Evolutionary conservation across 53 echinoderm and acorn worm species (phyloP).

Genomic region (Zoroaster sp.): DNA sequence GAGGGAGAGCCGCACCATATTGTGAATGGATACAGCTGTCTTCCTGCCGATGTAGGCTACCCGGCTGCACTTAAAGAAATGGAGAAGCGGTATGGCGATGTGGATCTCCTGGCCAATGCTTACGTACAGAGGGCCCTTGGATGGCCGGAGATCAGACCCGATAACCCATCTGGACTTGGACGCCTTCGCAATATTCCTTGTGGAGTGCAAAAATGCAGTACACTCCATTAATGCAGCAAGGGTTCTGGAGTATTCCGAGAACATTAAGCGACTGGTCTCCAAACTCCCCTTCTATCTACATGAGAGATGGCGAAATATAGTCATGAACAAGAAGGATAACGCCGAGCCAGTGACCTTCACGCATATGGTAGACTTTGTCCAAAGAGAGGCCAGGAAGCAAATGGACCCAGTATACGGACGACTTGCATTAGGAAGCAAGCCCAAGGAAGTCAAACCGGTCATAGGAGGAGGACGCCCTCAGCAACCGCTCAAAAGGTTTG

Average conservation of each 20-base stretch:
- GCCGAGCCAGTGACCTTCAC: neutral
- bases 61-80: conserved; percentile 31
- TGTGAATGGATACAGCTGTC: conserved; percentile 65
- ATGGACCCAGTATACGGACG: conserved; percentile 42
- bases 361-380: conserved; percentile 18
- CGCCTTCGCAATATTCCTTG: conserved; percentile 58
- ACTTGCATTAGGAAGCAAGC: neutral
- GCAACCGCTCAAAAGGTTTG: conserved; percentile 6
- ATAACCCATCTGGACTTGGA: conserved; percentile 54
- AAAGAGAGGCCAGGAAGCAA: neutral
- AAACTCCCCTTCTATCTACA: conserved; percentile 60
- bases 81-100: conserved; percentile 58
- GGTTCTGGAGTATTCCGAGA: conserved; percentile 54
- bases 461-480: neutral
- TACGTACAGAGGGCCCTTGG: conserved; percentile 40
- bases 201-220: conserved; percentile 18
- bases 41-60: conserved; percentile 35
- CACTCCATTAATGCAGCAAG: conserved; percentile 37
- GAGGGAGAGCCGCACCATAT: conserved; percentile 46
- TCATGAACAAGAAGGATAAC: conserved; percentile 15
- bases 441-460: neutral
- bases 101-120: conserved; percentile 38
- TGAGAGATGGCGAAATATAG: conserved; percentile 58
- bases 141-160: conserved; percentile 60
- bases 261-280: conserved; percentile 54